Base-by-base conservation (phyloP, 2,113 vertebrate genomes). In the Eubucco bourcierii region DNA sequence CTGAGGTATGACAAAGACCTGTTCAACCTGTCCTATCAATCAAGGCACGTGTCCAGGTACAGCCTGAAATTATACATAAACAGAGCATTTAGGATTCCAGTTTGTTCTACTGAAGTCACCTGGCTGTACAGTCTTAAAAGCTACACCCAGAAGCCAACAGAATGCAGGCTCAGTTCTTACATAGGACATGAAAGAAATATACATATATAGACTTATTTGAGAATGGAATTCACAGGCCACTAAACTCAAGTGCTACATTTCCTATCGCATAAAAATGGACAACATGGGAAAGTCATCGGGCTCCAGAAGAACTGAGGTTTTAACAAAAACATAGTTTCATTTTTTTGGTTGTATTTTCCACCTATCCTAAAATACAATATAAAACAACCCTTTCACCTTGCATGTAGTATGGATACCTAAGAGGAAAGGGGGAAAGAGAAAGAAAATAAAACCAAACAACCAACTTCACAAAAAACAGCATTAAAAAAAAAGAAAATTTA, bases 101-200 rank as follows among this genome's bases (percentile, higher is more conserved):
- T 3, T 9, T 31, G 46, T 29, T 50, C 39, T 65, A 63, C 37
- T 74, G n/a, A 84, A 73, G 21, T 41, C 29, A 80, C 4, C n/a
- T 46, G 34, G 31, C 15, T 29, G 33, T 53, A 31, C 6, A 90
- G 24, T 28, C 52, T 64, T 71, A 60, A 78, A 44, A 44, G 10
- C 18, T 64, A 29, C 0, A 0, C 3, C 24, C 24, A 74, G 27
- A 73, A 60, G 17, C 7, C 75, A 80, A 64, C 20, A 61, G 0
- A 0, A 0, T 59, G 23, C 9, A 76, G 31, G 6, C 81, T 18
- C 9, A 58, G 16, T 46, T 67, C 39, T 7, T 7, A 64, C 14
- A 12, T 10, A 56, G 93, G 84, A 76, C 2, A 7, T 7, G 25
- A 52, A 27, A 29, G 4, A 77, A 56, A 66, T 14, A 18, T 28